Evolutionary conservation across 2,888 invertebrate genomes (phyloP).

Genomic region (Drosophila yooni): DNA sequence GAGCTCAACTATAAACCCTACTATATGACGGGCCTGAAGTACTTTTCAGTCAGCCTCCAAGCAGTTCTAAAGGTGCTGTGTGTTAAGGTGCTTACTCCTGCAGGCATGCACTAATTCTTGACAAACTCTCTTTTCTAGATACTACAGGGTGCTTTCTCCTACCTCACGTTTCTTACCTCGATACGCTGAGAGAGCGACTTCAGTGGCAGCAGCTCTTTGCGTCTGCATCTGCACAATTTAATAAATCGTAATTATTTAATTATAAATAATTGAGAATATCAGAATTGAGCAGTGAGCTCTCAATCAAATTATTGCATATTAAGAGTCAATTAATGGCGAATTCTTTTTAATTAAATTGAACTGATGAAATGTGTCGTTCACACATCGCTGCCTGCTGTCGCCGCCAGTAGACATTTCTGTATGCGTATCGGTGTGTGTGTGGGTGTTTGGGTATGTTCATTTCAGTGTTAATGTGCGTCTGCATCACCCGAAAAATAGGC

Average conservation of each 20-base stretch:
- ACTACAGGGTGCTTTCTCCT: constrained; percentile 77
- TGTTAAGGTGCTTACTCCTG: too few relatives aligned
- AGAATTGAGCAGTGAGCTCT: constrained; percentile 23
- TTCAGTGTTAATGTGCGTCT: constrained; percentile 5
- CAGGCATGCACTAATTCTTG: neutral
- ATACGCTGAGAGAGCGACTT: constrained; percentile 51
- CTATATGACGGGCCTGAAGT: constrained; percentile 72
- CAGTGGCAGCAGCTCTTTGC: neutral
- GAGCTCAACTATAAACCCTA: constrained; percentile 68
- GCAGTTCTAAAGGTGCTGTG: constrained; percentile 64
- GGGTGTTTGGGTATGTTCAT: constrained; percentile 2
- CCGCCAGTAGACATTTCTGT: constrained; percentile 9
- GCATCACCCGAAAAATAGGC: constrained; percentile 38
- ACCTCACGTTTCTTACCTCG: constrained; percentile 80
- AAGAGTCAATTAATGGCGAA: constrained; percentile 76
- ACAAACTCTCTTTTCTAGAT: constrained; percentile 53
- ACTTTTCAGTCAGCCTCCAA: constrained; percentile 73
- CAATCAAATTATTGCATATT: constrained; percentile 73
- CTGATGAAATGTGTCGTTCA: constrained; percentile 58
- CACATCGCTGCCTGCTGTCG: constrained; percentile 55
- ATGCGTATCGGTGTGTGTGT: constrained; percentile 7
- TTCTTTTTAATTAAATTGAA: constrained; percentile 76
- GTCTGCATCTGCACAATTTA: constrained; percentile 24
- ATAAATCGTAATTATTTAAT: constrained; percentile 61
- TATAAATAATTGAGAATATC: constrained; percentile 34